phyloP scores from a whole-genome alignment of 2,113 vertebrate species.

The Kobus ellipsiprymnus region DNA sequence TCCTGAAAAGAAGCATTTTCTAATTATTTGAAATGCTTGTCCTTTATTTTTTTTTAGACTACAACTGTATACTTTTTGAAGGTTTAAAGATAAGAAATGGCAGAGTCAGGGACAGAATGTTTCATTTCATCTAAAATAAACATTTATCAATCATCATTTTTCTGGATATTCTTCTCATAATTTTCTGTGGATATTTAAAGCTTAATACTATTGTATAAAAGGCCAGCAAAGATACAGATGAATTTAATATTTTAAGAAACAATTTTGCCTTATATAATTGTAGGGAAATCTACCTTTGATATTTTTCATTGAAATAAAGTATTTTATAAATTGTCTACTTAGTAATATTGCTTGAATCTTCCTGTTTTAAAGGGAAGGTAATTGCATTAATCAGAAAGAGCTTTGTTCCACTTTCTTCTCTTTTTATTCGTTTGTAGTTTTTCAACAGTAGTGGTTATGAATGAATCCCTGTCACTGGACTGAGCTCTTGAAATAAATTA shows the following conservation, averaged over 20 bases:
- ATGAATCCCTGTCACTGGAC: neutral
- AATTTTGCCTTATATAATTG: neutral
- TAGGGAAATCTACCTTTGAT: neutral
- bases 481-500: neutral
- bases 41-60: neutral
- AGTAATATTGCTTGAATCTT: neutral
- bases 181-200: constrained; percentile 22
- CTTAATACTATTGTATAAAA: neutral
- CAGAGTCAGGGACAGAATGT: neutral
- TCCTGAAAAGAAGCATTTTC: neutral
- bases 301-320: constrained; percentile 24
- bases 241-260: neutral
- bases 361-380: neutral
- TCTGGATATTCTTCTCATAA: neutral
- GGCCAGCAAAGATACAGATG: neutral
- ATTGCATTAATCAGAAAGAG: neutral
- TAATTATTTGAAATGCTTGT: constrained; percentile 1
- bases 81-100: neutral
- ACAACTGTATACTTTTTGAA: neutral
- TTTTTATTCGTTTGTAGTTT: neutral
- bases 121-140: constrained; percentile 1
- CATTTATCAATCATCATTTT: neutral
- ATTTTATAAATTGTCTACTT: neutral
- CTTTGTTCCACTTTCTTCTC: neutral
- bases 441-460: neutral